Evolutionary conservation across 2,888 invertebrate genomes (phyloP).

Genomic region (Dasypolia templi): DNA sequence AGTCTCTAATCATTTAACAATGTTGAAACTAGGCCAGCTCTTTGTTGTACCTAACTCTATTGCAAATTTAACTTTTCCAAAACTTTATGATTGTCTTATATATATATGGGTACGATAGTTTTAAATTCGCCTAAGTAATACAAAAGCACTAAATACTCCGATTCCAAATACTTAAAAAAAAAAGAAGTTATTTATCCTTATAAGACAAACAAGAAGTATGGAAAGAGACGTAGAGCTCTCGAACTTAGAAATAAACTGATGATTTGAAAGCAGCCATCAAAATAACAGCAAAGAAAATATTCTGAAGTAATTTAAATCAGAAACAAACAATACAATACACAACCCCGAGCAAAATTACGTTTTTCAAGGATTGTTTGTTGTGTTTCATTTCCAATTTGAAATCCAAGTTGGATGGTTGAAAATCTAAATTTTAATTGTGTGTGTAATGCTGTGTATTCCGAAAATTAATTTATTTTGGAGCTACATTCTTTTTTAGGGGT

Average conservation of each 20-base stretch:
- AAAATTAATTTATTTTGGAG: slow-evolving; percentile 15
- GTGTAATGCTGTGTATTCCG: slow-evolving; percentile 19
- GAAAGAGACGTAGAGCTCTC: background rate
- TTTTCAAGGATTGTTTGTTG: slow-evolving; percentile 27
- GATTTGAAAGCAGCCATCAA: slow-evolving; percentile 9
- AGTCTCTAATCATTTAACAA: background rate
- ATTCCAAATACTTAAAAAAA: background rate
- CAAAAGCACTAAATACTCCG: background rate
- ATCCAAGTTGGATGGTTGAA: slow-evolving; percentile 36
- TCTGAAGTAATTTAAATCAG: slow-evolving; percentile 36
- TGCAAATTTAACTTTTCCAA: too few species aligned
- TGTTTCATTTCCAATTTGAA: slow-evolving; percentile 44
- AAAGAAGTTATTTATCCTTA: background rate
- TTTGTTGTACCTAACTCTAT: background rate
- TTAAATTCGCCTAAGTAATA: background rate
- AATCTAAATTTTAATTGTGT: slow-evolving; percentile 44
- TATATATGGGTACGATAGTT: background rate
- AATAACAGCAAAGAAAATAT: slow-evolving; percentile 25
- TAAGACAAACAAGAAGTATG: slow-evolving; percentile 11
- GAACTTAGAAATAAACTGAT: slow-evolving; percentile 2
- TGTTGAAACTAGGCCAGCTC: background rate
- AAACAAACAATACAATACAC: slow-evolving; percentile 28
- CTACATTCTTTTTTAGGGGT: background rate
- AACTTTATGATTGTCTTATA: background rate
- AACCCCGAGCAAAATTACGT: slow-evolving; percentile 22